These are phyloP conservation scores for Menidia menidia DNA, from an alignment of 2,797 vertebrate species.

Conservation along the genomic window DNA sequence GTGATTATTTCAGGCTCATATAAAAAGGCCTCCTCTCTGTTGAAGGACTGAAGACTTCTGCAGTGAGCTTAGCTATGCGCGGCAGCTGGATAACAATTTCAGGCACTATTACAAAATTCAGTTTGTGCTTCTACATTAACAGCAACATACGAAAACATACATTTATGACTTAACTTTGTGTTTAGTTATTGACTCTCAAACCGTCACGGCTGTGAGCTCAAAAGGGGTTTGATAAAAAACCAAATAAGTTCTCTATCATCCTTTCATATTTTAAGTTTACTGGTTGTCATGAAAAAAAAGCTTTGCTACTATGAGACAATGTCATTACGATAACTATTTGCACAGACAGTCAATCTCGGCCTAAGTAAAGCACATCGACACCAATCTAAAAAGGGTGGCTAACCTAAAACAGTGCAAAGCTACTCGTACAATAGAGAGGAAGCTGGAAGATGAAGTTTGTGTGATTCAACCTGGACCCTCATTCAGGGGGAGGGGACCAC, in stretches of 20 bases:
- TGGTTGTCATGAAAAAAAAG: too few relatives aligned
- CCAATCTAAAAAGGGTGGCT: not conserved
- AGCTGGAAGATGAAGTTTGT: conserved; percentile 67
- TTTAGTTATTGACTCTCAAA: too few relatives aligned
- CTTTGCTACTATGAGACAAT: too few relatives aligned
- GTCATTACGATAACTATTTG: not conserved
- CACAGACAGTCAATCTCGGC: not conserved
- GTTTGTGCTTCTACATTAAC: not conserved
- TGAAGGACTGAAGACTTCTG: too few relatives aligned
- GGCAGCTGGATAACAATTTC: not conserved
- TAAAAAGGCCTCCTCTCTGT: too few relatives aligned
- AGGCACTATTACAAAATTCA: not conserved
- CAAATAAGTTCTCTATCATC: too few relatives aligned
- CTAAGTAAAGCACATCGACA: not conserved
- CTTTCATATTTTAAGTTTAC: too few relatives aligned
- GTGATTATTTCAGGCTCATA: too few relatives aligned
- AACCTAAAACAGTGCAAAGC: conserved; percentile 68
- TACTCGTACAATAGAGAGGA: conserved; percentile 66
- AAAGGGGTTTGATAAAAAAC: not conserved
- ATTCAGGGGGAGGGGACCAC: conserved; percentile 13
- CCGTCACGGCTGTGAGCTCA: not conserved
- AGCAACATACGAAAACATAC: not conserved
- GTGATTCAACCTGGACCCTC: conserved; percentile 8
- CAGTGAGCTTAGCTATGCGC: too few relatives aligned
- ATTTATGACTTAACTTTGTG: not conserved